Evolutionary conservation across 2,113 vertebrate species (phyloP).

Genomic region (Hippocampus abdominalis): DNA sequence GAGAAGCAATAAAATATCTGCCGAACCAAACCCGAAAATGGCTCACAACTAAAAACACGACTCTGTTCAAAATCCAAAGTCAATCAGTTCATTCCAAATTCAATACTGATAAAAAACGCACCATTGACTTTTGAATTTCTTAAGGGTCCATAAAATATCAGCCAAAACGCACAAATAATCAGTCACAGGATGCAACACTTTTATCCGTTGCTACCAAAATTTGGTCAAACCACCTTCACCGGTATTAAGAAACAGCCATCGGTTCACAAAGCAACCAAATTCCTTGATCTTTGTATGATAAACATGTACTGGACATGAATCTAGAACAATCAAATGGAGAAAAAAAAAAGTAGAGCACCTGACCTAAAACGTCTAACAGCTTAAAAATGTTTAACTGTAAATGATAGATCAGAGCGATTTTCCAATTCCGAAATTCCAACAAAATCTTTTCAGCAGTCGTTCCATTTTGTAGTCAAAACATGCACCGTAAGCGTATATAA

Average conservation of each 20-base stretch:
- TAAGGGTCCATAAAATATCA: background rate
- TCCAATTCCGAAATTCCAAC: background rate
- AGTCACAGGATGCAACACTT: no score
- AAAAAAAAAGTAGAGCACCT: conserved; percentile 6
- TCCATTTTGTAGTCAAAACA: background rate
- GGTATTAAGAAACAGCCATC: no score
- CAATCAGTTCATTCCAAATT: background rate
- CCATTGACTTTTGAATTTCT: background rate
- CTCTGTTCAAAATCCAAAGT: background rate
- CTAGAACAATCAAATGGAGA: no score
- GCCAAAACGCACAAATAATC: background rate
- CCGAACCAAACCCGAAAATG: background rate
- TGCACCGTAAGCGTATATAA: background rate
- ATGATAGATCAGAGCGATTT: background rate
- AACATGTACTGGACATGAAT: no score
- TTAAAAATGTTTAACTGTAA: background rate
- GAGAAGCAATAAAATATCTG: background rate
- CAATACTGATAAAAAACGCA: background rate
- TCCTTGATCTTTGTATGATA: no score
- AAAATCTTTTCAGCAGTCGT: background rate
- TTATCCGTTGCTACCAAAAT: no score
- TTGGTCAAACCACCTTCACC: no score
- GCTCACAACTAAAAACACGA: background rate
- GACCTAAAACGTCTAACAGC: conserved; percentile 4
- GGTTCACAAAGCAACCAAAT: no score